These are phyloP conservation scores for Hippocampus comes DNA, from an alignment of 2,113 vertebrate species.

Conservation along the genomic window DNA sequence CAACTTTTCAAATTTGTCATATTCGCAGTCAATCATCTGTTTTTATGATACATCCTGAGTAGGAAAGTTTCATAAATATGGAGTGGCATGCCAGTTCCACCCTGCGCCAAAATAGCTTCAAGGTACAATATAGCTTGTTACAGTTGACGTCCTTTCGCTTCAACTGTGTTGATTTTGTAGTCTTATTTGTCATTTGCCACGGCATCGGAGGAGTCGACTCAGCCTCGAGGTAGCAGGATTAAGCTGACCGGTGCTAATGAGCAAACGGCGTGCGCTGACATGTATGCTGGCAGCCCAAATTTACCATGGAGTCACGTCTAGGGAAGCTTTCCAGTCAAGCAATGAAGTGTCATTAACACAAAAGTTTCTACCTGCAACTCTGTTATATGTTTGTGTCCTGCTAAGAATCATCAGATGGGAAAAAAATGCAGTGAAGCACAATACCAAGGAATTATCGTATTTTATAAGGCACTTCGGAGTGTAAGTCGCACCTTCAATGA, in stretches of 20 bases:
- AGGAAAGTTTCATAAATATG: conserved; percentile 71
- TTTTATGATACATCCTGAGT: conserved; percentile 45
- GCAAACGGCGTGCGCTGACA: conserved; percentile 8
- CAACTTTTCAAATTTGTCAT: conserved; percentile 51
- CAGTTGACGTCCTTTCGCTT: neutral
- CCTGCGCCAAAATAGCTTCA: neutral
- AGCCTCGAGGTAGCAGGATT: conserved; percentile 12
- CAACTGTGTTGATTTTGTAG: neutral
- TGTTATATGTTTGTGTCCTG: neutral
- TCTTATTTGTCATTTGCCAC: conserved; percentile 1
- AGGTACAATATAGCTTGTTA: neutral
- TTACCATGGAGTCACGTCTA: neutral
- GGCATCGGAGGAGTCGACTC: neutral
- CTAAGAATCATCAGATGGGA: neutral
- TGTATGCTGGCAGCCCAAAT: neutral
- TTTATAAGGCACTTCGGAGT: no score
- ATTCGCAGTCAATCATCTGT: conserved; percentile 63
- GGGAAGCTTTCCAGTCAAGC: conserved; percentile 6
- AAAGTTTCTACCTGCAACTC: neutral
- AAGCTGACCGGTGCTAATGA: conserved; percentile 24
- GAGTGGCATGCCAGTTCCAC: neutral
- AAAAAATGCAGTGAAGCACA: no score
- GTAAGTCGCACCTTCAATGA: no score
- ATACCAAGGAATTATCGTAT: no score
- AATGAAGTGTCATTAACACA: conserved; percentile 8